Evolutionary conservation across 2,797 vertebrate genomes (phyloP).

Genomic region (Poeciliopsis paucimaculata): DNA sequence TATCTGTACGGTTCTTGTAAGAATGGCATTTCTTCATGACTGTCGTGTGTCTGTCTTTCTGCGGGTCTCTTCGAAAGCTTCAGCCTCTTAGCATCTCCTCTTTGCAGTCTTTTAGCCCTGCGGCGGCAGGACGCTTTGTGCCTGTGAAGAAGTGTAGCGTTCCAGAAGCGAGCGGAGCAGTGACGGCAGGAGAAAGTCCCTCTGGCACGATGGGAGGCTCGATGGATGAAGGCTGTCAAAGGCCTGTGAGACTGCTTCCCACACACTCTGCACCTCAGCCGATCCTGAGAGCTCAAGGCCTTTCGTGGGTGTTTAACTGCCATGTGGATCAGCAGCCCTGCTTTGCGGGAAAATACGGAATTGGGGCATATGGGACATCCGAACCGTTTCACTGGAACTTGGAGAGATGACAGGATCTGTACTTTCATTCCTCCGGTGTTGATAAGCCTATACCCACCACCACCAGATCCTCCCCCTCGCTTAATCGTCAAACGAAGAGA

Average conservation of each 20-base stretch:
- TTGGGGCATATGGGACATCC: constrained; percentile 84
- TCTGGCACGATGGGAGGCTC: constrained; percentile 81
- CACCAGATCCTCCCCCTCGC: constrained; percentile 75
- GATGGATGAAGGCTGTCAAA: constrained; percentile 82
- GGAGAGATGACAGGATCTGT: constrained; percentile 80
- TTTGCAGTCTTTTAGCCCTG: constrained; percentile 75
- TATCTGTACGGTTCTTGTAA: constrained; percentile 79
- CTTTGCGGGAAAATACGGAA: constrained; percentile 82
- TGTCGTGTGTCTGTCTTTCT: constrained; percentile 71
- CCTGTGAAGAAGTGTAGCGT: constrained; percentile 80
- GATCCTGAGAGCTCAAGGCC: constrained; percentile 74
- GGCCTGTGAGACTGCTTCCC: constrained; percentile 83
- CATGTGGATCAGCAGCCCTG: constrained; percentile 83
- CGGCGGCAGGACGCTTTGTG: constrained; percentile 83
- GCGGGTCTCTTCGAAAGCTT: constrained; percentile 74
- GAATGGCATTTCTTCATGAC: constrained; percentile 72
- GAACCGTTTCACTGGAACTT: constrained; percentile 82
- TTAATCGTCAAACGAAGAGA: constrained; percentile 82
- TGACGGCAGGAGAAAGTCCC: constrained; percentile 83
- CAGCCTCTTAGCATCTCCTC: constrained; percentile 72
- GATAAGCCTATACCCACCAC: constrained; percentile 81
- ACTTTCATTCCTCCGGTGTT: constrained; percentile 79
- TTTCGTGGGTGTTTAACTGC: constrained; percentile 82
- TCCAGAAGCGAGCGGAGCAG: constrained; percentile 84
- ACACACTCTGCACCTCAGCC: constrained; percentile 81